Evolutionary conservation across 2,888 invertebrate species (phyloP).

Genomic region (Amaurobius ferox): DNA sequence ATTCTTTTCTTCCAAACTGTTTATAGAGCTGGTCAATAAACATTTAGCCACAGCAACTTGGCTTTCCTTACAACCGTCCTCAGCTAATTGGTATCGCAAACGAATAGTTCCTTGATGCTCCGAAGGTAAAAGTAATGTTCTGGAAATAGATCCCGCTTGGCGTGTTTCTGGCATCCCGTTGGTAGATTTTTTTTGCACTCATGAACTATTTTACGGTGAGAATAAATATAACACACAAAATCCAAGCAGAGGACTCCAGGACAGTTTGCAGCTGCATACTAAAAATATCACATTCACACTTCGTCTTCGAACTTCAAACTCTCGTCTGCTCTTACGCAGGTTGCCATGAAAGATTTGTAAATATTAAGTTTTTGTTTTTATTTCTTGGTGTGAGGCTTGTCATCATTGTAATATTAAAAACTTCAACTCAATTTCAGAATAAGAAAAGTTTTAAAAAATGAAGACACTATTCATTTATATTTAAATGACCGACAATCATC

Average conservation of each 20-base stretch:
- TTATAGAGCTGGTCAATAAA: constrained; percentile 83
- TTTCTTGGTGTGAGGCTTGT: no score
- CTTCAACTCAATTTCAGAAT: no score
- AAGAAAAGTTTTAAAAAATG: no score
- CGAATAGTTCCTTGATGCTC: constrained; percentile 70
- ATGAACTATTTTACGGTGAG: constrained; percentile 25
- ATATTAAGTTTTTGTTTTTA: no score
- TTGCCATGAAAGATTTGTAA: no score
- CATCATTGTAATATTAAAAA: no score
- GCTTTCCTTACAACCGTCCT: constrained; percentile 92
- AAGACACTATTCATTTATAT: no score
- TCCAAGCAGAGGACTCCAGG: constrained; percentile 23
- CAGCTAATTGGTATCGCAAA: constrained; percentile 81
- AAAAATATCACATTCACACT: constrained; percentile 54
- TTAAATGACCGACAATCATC: no score
- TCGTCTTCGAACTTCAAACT: background rate
- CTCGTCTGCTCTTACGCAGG: background rate
- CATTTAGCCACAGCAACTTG: constrained; percentile 92
- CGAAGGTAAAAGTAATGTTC: constrained; percentile 54
- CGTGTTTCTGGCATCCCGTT: constrained; percentile 54
- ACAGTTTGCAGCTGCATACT: constrained; percentile 45
- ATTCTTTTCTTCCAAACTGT: constrained; percentile 45
- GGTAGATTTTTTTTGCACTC: constrained; percentile 42
- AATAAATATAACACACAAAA: constrained; percentile 56
- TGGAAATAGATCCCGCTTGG: constrained; percentile 53